Base-by-base conservation (phyloP, 2,797 vertebrate species). In the Sebastes goodei region DNA sequence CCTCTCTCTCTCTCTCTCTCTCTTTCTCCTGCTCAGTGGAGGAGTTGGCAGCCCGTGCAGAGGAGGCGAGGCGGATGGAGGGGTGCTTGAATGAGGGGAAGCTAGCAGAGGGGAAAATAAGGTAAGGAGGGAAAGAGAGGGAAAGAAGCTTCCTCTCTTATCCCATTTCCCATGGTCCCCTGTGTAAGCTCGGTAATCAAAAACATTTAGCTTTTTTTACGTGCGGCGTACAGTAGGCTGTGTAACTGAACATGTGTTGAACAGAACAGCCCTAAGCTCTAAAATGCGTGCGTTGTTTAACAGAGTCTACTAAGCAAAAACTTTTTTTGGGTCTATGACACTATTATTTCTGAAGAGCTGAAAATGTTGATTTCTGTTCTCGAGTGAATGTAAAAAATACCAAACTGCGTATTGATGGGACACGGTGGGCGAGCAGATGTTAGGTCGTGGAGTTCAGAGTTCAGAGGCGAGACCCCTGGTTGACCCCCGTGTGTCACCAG, bases 71-170 rank as follows among this genome's bases (percentile, higher is more conserved):
- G 90, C 74, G 85, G 82, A 94, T 96, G 77, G 91, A 88, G 89
- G 93, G 82, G 79, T 85, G 90, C 86, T 85, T 93, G 89, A 90
- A 80, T 78, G 91, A 93, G 83, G 88, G 84, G 66, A 90, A 92
- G 84, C 89, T 90, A 92, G 92, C 90, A 74, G 92, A 93, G 93
- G 92, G 91, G 90, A 93, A 94, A 92, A 94, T 93, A 91, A 93
- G 93, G 93, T 95, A 92, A 90, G 86, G 77, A 80, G 60, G 67
- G 56, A 86, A 75, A 66, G 75, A 76, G 62, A 81, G 83, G 69
- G 83, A 89, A 65, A 85, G 87, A 89, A 81, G 81, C 86, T 85
- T 81, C 86, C 86, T 82, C 85, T 88, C 83, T 77, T 77, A 71
- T 90, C 80, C 88, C 76, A 71, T 85, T 87, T 83, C 84, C 90